Evolutionary conservation across 2,113 vertebrate genomes (phyloP).

Genomic region (Miniopterus natalensis): DNA sequence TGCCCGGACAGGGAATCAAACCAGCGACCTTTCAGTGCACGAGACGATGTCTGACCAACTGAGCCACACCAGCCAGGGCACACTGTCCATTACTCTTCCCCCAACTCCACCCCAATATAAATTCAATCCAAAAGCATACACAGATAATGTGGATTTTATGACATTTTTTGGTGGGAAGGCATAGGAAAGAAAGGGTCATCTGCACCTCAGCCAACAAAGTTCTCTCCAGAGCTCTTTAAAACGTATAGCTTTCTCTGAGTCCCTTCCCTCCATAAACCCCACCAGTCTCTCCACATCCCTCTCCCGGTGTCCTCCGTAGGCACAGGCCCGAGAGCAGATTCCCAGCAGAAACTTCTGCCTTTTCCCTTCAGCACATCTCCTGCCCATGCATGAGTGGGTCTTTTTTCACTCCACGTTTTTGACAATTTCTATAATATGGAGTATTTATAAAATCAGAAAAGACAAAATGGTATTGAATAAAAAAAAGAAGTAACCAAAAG

Average conservation of each 20-base stretch:
- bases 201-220: background rate
- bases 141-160: background rate
- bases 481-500: slow-evolving; percentile 49
- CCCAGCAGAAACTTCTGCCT: background rate
- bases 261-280: background rate
- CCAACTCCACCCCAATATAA: background rate
- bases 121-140: background rate
- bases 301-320: background rate
- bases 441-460: background rate
- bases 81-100: background rate
- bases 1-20: background rate
- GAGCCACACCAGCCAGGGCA: background rate
- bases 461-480: background rate
- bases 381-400: background rate
- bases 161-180: background rate
- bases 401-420: background rate
- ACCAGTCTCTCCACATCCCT: background rate
- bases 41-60: background rate
- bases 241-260: background rate
- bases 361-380: background rate
- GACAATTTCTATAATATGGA: background rate
- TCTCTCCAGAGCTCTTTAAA: slow-evolving; percentile 23
- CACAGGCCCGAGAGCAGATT: background rate
- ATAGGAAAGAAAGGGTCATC: background rate
- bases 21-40: background rate